Conservation (phyloP, 2,888 invertebrate species). For the Hypomecis atomaria region DNA sequence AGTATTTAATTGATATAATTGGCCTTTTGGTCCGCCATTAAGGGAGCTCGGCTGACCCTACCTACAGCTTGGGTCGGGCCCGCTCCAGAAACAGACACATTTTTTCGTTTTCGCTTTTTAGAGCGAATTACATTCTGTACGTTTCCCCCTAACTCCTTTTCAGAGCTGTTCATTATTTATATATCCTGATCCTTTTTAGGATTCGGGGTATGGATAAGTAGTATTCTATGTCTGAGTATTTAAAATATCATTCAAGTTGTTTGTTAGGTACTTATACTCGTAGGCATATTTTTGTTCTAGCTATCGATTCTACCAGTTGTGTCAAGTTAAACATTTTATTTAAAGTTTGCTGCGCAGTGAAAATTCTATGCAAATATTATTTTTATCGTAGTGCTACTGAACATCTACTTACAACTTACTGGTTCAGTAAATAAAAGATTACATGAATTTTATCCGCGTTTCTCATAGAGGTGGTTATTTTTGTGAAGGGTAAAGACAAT, state of each 20-base stretch:
- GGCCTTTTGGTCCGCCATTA: constrained; percentile 77
- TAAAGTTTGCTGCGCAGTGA: neutral
- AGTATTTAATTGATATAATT: constrained; percentile 82
- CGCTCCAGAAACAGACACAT: constrained; percentile 64
- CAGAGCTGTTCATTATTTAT: constrained; percentile 72
- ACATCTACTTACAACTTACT: neutral
- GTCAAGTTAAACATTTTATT: too few species aligned
- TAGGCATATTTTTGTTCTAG: too few species aligned
- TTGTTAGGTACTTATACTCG: too few species aligned
- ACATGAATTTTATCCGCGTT: constrained; percentile 16
- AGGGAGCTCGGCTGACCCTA: constrained; percentile 60
- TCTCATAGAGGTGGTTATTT: constrained; percentile 46
- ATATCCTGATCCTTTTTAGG: constrained; percentile 64
- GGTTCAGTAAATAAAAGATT: constrained; percentile 4
- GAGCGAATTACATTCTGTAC: constrained; percentile 66
- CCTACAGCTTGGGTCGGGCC: constrained; percentile 48
- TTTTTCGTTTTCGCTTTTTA: constrained; percentile 62
- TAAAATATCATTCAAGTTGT: neutral
- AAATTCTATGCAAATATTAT: neutral
- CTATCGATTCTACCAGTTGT: too few species aligned
- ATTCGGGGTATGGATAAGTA: constrained; percentile 58
- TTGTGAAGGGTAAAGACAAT: constrained; percentile 51
- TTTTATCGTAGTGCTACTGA: neutral
- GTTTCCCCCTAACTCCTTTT: constrained; percentile 68
- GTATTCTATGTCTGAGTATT: constrained; percentile 44